Evolutionary conservation across 2,888 invertebrate genomes (phyloP).

Genomic region (Julus scanicus): DNA sequence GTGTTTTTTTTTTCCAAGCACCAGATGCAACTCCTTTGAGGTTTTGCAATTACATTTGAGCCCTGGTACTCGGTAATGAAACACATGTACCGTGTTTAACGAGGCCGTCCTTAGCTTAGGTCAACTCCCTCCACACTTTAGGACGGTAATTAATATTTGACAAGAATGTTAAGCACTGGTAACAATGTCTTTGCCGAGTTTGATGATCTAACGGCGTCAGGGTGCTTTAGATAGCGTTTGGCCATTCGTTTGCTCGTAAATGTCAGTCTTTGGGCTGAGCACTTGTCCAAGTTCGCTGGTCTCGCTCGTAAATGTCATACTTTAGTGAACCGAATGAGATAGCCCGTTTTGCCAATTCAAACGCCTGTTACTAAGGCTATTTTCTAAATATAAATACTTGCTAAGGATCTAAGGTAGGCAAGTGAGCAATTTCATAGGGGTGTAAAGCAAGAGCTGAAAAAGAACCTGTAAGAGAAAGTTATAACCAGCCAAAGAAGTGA

Average conservation of each 20-base stretch:
- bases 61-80: not conserved
- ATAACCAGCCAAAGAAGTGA: not conserved
- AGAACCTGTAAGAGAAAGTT: not conserved
- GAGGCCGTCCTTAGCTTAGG: slow-evolving; percentile 48
- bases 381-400: slow-evolving; percentile 52
- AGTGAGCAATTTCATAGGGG: not conserved
- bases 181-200: slow-evolving; percentile 46
- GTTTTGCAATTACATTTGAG: slow-evolving; percentile 1
- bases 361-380: slow-evolving; percentile 48
- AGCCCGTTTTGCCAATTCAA: slow-evolving; percentile 40
- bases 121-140: slow-evolving; percentile 52
- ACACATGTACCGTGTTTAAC: slow-evolving; percentile 26
- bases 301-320: slow-evolving; percentile 44
- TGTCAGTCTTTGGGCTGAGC: slow-evolving; percentile 49
- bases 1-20: not conserved
- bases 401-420: not conserved
- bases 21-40: not conserved
- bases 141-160: slow-evolving; percentile 50
- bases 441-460: not conserved
- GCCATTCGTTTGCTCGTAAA: slow-evolving; percentile 46
- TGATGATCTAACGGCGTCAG: slow-evolving; percentile 50
- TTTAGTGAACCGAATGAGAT: slow-evolving; percentile 22
- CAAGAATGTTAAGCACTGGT: slow-evolving; percentile 46
- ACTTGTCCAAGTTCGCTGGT: slow-evolving; percentile 41
- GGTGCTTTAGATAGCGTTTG: slow-evolving; percentile 48